Percentiles rank a stretch among this genome's conserved stretches.
These are phyloP conservation scores for Gasterosteus aculeatus DNA, from an alignment of 2,113 vertebrate genomes.

Conservation along the genomic window DNA sequence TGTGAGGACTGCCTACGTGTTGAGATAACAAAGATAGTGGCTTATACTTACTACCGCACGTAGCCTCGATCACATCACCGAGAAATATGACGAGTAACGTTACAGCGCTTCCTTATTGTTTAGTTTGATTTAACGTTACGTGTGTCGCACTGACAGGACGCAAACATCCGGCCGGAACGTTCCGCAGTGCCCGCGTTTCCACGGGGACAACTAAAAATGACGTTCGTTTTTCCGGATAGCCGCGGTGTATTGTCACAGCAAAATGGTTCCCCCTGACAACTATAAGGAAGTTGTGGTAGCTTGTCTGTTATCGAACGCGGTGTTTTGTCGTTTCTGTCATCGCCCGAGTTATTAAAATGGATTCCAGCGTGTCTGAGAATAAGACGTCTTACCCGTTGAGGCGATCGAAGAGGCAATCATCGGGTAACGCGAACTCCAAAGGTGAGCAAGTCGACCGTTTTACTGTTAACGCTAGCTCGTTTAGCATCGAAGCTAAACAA, in stretches of 20 bases:
- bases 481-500: slow-evolving; percentile 17
- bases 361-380: slow-evolving; percentile 19
- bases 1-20: neutral
- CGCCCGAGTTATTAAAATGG: slow-evolving; percentile 25
- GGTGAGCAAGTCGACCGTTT: slow-evolving; percentile 1
- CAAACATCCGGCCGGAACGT: slow-evolving; percentile 28
- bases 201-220: neutral
- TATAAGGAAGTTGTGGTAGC: slow-evolving; percentile 9
- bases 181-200: slow-evolving; percentile 5
- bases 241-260: neutral
- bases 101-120: neutral
- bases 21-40: neutral
- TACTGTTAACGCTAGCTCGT: slow-evolving; percentile 8
- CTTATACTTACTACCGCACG: neutral
- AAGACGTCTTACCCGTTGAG: neutral
- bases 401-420: slow-evolving; percentile 33
- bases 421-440: neutral
- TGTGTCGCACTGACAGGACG: neutral
- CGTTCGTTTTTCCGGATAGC: neutral
- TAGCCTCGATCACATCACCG: neutral
- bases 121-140: neutral
- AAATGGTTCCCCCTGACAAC: slow-evolving; percentile 19
- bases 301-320: neutral
- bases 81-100: neutral
- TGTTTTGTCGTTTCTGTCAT: slow-evolving; percentile 1